Evolutionary conservation across 2,113 vertebrate genomes (phyloP).

Genomic region (Callithrix jacchus): DNA sequence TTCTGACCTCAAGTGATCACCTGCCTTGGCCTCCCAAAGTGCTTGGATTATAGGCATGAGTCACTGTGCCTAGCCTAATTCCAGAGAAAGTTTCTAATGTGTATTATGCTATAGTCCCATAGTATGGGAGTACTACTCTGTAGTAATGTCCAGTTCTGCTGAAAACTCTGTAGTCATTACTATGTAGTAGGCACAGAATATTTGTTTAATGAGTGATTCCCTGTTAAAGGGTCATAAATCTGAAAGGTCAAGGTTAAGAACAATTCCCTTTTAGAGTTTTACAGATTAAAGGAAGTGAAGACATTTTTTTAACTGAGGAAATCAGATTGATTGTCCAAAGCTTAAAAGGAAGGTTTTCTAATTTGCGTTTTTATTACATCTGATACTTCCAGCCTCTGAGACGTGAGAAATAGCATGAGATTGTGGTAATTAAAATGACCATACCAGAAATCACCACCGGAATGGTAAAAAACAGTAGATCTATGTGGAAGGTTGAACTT

Average conservation of each 20-base stretch:
- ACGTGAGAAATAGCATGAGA: slow-evolving; percentile 12
- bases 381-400: not conserved
- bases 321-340: slow-evolving; percentile 10
- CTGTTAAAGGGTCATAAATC: slow-evolving; percentile 31
- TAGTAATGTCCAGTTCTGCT: no score
- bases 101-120: not conserved
- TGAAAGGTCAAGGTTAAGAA: slow-evolving; percentile 12
- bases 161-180: no score
- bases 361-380: slow-evolving; percentile 31
- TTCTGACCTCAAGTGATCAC: no score
- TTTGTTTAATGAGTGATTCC: slow-evolving; percentile 13
- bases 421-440: not conserved
- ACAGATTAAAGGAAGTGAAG: not conserved
- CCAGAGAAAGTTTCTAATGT: no score
- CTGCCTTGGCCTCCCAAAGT: no score
- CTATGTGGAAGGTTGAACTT: not conserved
- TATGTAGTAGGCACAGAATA: not conserved
- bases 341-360: slow-evolving; percentile 25
- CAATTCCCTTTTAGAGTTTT: not conserved
- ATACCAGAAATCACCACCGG: not conserved
- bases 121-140: no score
- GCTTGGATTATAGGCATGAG: no score
- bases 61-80: no score
- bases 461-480: not conserved
- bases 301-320: slow-evolving; percentile 22